phyloP scores from a whole-genome alignment of 2,797 vertebrate genomes.

The Phalanger gymnotis region DNA sequence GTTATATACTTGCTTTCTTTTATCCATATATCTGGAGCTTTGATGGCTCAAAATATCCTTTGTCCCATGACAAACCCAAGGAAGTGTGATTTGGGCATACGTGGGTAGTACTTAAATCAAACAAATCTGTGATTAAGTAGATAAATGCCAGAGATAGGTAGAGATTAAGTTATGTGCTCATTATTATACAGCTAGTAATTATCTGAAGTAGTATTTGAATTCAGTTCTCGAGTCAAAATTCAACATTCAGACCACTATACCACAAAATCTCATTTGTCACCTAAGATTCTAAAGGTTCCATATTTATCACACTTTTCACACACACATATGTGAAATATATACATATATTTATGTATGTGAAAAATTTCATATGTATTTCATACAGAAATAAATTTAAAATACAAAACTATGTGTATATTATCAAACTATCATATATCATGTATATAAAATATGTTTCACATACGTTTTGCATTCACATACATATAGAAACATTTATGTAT shows the following conservation, averaged over 20 bases:
- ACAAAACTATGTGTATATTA: not conserved
- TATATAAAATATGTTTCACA: not conserved
- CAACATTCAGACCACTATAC: not conserved
- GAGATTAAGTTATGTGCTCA: not conserved
- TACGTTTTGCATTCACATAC: not conserved
- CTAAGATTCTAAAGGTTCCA: not conserved
- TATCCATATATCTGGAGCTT: not conserved
- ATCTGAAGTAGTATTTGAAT: not conserved
- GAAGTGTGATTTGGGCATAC: not conserved
- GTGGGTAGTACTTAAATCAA: not conserved
- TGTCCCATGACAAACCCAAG: not conserved
- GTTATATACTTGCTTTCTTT: not conserved
- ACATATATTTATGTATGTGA: not conserved
- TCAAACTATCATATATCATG: not conserved
- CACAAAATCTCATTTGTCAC: not conserved
- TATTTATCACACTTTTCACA: not conserved
- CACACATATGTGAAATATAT: not conserved
- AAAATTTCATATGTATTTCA: not conserved
- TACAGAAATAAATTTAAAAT: too few species aligned
- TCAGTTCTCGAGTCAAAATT: not conserved
- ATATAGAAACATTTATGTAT: not conserved
- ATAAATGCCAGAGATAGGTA: not conserved
- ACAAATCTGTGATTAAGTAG: not conserved
- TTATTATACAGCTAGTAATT: not conserved
- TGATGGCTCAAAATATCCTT: not conserved